phyloP scores from a whole-genome alignment of 35 echinoderm and acorn worm species.

The Ophiothrix spiculata region DNA sequence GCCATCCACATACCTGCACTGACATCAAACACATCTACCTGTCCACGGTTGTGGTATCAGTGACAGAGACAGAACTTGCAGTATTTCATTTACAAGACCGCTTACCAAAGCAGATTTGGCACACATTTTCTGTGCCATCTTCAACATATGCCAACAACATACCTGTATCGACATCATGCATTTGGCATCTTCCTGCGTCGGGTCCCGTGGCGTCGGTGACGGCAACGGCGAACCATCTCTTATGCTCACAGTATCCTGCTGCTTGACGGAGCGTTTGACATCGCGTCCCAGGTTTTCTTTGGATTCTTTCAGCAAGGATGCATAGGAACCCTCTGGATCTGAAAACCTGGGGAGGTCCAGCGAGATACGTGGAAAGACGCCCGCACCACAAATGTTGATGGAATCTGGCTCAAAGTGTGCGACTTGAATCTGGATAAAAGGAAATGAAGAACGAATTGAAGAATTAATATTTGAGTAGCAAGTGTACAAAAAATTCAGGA shows the following conservation, averaged over 20 bases:
- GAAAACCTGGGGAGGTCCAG: conserved; percentile 77
- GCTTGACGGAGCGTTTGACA: conserved; percentile 29
- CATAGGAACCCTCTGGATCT: conserved; percentile 76
- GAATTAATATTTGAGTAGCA: background rate
- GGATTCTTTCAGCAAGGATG: conserved; percentile 87
- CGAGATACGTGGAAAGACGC: conserved; percentile 90
- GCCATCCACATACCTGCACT: conserved; percentile 70
- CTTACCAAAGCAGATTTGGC: too few relatives aligned
- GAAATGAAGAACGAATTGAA: too few relatives aligned
- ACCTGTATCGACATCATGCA: conserved; percentile 94
- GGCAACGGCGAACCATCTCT: conserved; percentile 22
- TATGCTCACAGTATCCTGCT: background rate
- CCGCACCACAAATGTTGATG: conserved; percentile 90
- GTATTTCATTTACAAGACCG: too few relatives aligned
- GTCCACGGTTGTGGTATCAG: too few relatives aligned
- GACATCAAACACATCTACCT: conserved; percentile 78
- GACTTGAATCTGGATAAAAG: conserved; percentile 91
- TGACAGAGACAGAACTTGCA: too few relatives aligned
- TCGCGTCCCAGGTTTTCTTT: conserved; percentile 87
- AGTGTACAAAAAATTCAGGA: background rate
- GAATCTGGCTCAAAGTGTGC: conserved; percentile 93
- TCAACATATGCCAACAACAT: background rate
- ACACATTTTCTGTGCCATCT: too few relatives aligned
- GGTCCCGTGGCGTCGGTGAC: conserved; percentile 65
- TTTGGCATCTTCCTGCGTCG: conserved; percentile 80